phyloP scores from a whole-genome alignment of 64 coral and sea anemone species.

The Porites australiensis region DNA sequence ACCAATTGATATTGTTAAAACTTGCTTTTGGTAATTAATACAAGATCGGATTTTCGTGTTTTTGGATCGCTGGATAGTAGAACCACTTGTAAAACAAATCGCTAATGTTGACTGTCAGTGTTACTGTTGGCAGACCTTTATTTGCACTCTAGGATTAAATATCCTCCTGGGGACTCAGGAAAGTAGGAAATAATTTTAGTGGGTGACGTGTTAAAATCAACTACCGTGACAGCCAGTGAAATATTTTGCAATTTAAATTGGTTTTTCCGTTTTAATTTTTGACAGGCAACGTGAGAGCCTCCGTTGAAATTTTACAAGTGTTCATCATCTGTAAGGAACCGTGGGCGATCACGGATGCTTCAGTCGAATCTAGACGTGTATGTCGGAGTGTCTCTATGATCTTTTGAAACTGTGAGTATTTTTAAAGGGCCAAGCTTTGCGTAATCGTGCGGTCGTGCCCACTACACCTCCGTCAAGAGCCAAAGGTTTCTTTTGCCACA shows the following conservation, averaged over 20 bases:
- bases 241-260: constrained; percentile 58
- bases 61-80: too few relatives aligned
- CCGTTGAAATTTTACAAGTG: background rate
- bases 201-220: constrained; percentile 16
- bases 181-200: background rate
- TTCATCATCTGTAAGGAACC: background rate
- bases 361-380: constrained; percentile 1
- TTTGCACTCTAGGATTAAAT: background rate
- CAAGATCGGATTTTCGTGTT: background rate
- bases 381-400: background rate
- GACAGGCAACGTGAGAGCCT: constrained; percentile 1
- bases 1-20: too few relatives aligned
- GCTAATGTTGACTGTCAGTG: background rate
- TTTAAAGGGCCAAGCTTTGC: background rate
- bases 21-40: background rate
- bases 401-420: background rate
- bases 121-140: background rate
- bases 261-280: background rate
- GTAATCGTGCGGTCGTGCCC: too few relatives aligned
- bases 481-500: background rate
- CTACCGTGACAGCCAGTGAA: constrained; percentile 25
- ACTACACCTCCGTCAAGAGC: too few relatives aligned
- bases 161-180: background rate
- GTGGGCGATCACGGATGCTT: background rate
- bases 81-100: too few relatives aligned